Evolutionary conservation across 2,888 invertebrate genomes (phyloP).

Genomic region (Dasysyrphus albostriatus): DNA sequence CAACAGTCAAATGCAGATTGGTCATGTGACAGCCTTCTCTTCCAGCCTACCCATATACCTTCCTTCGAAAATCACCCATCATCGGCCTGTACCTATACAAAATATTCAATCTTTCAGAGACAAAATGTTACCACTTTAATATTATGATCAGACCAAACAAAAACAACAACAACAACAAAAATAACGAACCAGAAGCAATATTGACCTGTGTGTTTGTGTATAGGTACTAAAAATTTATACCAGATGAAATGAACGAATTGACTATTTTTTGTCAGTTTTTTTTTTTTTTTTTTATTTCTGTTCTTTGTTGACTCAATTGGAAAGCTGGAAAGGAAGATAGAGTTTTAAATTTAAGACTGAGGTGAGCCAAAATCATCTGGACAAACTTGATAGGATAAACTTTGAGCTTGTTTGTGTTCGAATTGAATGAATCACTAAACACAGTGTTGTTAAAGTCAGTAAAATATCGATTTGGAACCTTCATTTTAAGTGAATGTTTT

Average conservation of each 20-base stretch:
- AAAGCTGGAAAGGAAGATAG: neutral
- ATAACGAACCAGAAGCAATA: slow-evolving; percentile 48
- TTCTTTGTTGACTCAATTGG: slow-evolving; percentile 19
- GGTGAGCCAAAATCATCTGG: slow-evolving; percentile 43
- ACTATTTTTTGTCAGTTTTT: slow-evolving; percentile 29
- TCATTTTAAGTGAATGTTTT: slow-evolving; percentile 42
- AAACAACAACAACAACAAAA: slow-evolving; percentile 45
- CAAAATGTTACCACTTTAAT: slow-evolving; percentile 66
- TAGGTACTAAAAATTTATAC: slow-evolving; percentile 1
- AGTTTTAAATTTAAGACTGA: slow-evolving; percentile 49
- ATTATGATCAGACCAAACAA: slow-evolving; percentile 58
- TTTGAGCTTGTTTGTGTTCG: slow-evolving; percentile 10
- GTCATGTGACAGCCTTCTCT: slow-evolving; percentile 39
- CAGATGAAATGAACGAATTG: slow-evolving; percentile 60
- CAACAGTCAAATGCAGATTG: slow-evolving; percentile 67
- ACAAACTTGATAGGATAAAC: slow-evolving; percentile 33
- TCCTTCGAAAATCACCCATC: neutral
- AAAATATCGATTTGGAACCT: slow-evolving; percentile 59
- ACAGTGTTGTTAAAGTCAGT: slow-evolving; percentile 41
- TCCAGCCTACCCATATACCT: neutral
- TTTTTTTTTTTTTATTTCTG: neutral
- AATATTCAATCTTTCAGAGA: slow-evolving; percentile 62
- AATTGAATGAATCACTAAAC: slow-evolving; percentile 58
- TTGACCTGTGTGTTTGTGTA: neutral
- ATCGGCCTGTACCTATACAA: neutral